phyloP scores from a whole-genome alignment of 2,797 vertebrate species.

The Serranus cabrilla region DNA sequence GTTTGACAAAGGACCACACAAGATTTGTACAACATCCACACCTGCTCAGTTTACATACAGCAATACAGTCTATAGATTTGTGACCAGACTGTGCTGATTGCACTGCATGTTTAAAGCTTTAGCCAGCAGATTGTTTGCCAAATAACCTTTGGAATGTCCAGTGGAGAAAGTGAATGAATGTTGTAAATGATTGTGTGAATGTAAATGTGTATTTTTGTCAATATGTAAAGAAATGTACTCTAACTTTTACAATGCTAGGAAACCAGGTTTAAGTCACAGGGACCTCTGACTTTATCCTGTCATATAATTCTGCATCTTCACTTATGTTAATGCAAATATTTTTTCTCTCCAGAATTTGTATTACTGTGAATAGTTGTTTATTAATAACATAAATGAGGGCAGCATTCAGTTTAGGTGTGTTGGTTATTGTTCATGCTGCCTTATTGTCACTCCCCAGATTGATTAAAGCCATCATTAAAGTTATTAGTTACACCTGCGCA shows the following conservation, averaged over 20 bases:
- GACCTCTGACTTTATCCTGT: too few species aligned
- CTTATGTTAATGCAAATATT: too few species aligned
- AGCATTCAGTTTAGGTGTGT: neutral
- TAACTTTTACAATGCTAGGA: too few species aligned
- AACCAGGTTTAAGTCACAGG: too few species aligned
- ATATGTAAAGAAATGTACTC: neutral
- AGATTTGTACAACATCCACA: neutral
- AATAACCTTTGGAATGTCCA: neutral
- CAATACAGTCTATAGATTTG: neutral
- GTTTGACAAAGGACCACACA: neutral
- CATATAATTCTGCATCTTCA: too few species aligned
- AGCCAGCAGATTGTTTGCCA: neutral
- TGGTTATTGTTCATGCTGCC: neutral
- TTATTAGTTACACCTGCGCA: neutral
- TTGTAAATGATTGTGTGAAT: neutral
- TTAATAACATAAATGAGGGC: neutral
- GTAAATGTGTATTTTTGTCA: conserved; percentile 15
- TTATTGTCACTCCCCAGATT: neutral
- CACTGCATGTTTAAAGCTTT: conserved; percentile 4
- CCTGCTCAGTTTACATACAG: neutral
- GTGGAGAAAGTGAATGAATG: neutral
- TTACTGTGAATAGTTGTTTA: neutral
- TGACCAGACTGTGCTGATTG: neutral
- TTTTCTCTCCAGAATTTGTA: too few species aligned
- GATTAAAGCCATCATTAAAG: conserved; percentile 10